Evolutionary conservation across 2,888 invertebrate species (phyloP).

Genomic region (Seladonia tumulorum): DNA sequence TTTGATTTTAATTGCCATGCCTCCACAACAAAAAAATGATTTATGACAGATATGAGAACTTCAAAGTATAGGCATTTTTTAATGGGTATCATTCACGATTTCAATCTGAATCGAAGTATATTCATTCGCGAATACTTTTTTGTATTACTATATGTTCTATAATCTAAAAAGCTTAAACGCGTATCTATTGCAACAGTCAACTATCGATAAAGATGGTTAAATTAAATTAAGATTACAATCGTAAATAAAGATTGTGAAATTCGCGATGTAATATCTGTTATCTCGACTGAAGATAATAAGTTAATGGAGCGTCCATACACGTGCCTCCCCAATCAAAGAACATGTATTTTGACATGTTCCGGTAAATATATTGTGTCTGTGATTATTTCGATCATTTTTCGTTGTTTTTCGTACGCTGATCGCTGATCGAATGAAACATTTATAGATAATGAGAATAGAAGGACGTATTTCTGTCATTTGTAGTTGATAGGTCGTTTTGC

Average conservation of each 20-base stretch:
- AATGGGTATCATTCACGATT: neutral
- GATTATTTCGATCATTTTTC: neutral
- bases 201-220: neutral
- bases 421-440: neutral
- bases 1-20: neutral
- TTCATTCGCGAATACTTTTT: neutral
- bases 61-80: neutral
- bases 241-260: neutral
- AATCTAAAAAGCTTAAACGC: neutral
- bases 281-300: constrained; percentile 17
- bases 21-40: too few species aligned
- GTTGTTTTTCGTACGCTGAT: constrained; percentile 1
- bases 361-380: neutral
- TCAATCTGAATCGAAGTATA: neutral
- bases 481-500: constrained; percentile 11
- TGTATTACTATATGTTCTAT: neutral
- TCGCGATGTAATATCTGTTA: neutral
- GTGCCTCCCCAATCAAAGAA: constrained; percentile 14
- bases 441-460: neutral
- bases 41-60: too few species aligned
- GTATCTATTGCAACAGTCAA: neutral
- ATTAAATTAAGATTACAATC: neutral
- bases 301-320: constrained; percentile 4
- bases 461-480: neutral
- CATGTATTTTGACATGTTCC: neutral